Evolutionary conservation across 2,113 vertebrate genomes (phyloP), one percentile per base, ranked within the genome.

Genomic region (Halichoeres trimaculatus): DNA sequence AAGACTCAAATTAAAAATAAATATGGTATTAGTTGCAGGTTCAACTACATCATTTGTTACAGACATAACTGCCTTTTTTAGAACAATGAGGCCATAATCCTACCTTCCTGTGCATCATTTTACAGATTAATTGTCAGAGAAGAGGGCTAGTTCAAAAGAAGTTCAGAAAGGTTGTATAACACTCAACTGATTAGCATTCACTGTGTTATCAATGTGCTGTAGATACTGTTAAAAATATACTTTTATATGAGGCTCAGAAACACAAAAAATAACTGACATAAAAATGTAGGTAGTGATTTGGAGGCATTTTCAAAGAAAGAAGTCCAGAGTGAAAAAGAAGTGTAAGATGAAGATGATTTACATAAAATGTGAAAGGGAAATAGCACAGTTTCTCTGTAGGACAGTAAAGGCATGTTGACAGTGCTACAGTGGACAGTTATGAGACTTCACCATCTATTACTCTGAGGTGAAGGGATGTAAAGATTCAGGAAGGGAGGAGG

Each of bases 391-490:
- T 38, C 59, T 50, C 59, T 50, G 58, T 11, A 11, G 75, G 26
- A 59, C 13, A 73, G 59, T 61, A 53, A 84, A 84, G 74, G 81
- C 84, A 62, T 69, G 74, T 34, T 10, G 53, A 78, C 38, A 20
- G 68, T 43, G 41, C 60, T 43, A 20, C 62, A 47, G 51, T 17
- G n/a, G 51, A 61, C 47, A 59, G 48, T 1, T 10, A 2, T 2
- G 51, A 64, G 24, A 48, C 12, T n/a, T 10, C 5, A 24, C 13
- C 0, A 12, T 19, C 10, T 23, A 7, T 52, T 11, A 45, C 50
- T 19, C 62, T 68, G 51, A 83, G 17, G 55, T 40, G 14, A 72
- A 55, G 76, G 70, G 74, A 51, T 55, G 30, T 23, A 34, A 54
- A 78, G 34, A 48, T 76, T 62, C 38, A 52, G 51, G 6, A 30